Percentiles rank a stretch among this genome's conserved stretches.
Conservation (phyloP, 2,113 vertebrate species). For the Tyrannus savana region DNA sequence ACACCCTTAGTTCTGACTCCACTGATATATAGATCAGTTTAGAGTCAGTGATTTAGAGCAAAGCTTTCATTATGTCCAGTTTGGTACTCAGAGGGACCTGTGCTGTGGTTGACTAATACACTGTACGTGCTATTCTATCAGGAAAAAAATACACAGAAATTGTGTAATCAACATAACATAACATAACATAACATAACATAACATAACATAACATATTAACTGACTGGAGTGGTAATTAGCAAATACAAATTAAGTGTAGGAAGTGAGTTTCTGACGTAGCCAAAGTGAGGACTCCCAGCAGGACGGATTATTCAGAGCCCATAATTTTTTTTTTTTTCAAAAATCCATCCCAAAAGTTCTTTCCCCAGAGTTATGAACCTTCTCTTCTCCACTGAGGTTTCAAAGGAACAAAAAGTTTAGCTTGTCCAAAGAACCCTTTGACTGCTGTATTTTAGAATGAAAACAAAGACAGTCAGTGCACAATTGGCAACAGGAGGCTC, state of each 20-base stretch:
- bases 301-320: not conserved
- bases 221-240: not conserved
- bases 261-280: not conserved
- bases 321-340: accelerated
- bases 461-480: not conserved
- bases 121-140: accelerated
- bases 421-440: not conserved
- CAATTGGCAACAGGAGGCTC: not conserved
- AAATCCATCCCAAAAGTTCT: not conserved
- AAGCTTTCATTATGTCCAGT: not conserved
- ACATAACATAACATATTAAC: not conserved
- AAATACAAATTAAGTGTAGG: not conserved
- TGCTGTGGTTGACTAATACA: not conserved
- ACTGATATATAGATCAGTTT: accelerated
- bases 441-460: not conserved
- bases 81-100: not conserved
- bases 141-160: not conserved
- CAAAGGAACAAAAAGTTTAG: not conserved
- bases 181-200: not conserved
- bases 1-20: not conserved
- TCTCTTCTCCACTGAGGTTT: not conserved
- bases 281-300: not conserved
- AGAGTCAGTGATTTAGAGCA: not conserved
- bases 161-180: not conserved
- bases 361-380: not conserved